Conservation (phyloP, 2,888 invertebrate species). For the Chrysolina americana region DNA sequence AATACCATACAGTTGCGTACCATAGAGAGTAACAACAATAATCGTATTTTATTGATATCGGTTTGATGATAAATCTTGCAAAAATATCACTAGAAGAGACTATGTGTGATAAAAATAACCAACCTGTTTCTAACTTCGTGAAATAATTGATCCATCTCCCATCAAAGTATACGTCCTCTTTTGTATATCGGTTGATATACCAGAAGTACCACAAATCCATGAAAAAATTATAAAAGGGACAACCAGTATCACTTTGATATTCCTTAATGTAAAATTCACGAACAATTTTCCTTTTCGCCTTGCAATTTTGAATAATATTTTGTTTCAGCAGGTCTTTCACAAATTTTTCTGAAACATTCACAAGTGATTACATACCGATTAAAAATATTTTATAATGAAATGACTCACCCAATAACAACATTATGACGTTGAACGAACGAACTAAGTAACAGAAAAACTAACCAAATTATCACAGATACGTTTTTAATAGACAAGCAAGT, state of each 20-base stretch:
- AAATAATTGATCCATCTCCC: slow-evolving; percentile 41
- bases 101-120: background rate
- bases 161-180: slow-evolving; percentile 37
- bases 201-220: slow-evolving; percentile 39
- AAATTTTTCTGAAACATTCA: slow-evolving; percentile 38
- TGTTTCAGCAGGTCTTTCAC: slow-evolving; percentile 34
- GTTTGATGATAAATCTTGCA: too few species aligned
- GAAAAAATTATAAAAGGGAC: slow-evolving; percentile 26
- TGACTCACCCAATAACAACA: too few species aligned
- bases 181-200: slow-evolving; percentile 33
- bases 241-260: slow-evolving; percentile 15
- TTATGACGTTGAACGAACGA: too few species aligned
- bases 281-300: slow-evolving; percentile 24
- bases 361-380: too few species aligned
- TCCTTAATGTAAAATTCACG: slow-evolving; percentile 31
- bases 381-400: too few species aligned
- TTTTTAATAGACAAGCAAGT: background rate
- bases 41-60: too few species aligned
- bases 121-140: slow-evolving; percentile 18
- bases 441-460: too few species aligned
- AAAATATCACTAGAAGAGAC: background rate
- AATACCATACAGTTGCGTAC: too few species aligned
- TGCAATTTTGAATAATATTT: slow-evolving; percentile 31
- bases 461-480: background rate
- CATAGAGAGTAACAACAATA: too few species aligned